Evolutionary conservation across 2,888 invertebrate species (phyloP).

Genomic region (Latrodectus hesperus): DNA sequence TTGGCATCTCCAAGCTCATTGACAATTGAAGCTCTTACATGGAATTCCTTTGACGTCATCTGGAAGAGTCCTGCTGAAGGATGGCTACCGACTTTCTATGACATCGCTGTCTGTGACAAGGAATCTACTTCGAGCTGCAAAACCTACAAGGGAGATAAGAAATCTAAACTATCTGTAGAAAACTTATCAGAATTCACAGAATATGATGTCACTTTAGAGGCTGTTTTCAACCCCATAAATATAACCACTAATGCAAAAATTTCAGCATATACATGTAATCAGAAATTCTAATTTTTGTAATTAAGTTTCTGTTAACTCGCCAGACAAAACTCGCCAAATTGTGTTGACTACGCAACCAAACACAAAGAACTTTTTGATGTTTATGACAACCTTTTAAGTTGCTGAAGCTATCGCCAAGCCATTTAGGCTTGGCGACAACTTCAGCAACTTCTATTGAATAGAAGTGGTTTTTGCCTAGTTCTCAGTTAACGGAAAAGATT

Average conservation of each 20-base stretch:
- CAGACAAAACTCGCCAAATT: too few relatives aligned
- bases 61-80: slow-evolving; percentile 28
- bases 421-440: too few relatives aligned
- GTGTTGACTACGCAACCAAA: too few relatives aligned
- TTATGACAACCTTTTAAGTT: too few relatives aligned
- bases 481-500: too few relatives aligned
- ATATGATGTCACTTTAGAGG: slow-evolving; percentile 42
- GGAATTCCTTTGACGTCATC: slow-evolving; percentile 27
- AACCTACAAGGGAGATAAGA: neutral
- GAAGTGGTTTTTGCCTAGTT: too few relatives aligned
- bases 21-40: neutral
- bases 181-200: slow-evolving; percentile 39
- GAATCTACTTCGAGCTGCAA: neutral
- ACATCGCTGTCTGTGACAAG: slow-evolving; percentile 23
- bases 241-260: slow-evolving; percentile 10
- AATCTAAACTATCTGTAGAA: neutral
- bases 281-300: neutral
- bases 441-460: too few relatives aligned
- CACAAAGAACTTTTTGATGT: too few relatives aligned
- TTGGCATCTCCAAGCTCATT: slow-evolving; percentile 9
- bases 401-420: too few relatives aligned
- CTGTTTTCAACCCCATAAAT: slow-evolving; percentile 25
- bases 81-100: slow-evolving; percentile 51
- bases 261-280: slow-evolving; percentile 23
- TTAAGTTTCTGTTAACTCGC: too few relatives aligned